Evolutionary conservation across 23 tunicate species (phyloP).

Genomic region (Ascidia mentula): DNA sequence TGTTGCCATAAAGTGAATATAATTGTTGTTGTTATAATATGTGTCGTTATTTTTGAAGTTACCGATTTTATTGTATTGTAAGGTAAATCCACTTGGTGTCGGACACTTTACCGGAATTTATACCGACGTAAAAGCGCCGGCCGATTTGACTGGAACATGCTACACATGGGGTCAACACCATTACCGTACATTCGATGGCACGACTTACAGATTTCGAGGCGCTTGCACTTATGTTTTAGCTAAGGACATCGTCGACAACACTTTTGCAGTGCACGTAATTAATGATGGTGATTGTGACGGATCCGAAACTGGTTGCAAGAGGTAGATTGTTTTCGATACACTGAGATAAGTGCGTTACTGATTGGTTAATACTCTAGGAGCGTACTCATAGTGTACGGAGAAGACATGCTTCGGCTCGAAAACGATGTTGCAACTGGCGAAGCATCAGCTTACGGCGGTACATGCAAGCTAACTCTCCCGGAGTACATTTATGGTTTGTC

Average conservation of each 20-base stretch:
- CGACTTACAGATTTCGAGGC: constrained; percentile 82
- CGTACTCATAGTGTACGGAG: constrained; percentile 85
- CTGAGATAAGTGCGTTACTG: too few species aligned
- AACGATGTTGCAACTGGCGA: constrained; percentile 57
- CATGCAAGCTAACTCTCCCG: constrained; percentile 59
- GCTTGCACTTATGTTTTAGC: constrained; percentile 92
- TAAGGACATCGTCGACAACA: constrained; percentile 61
- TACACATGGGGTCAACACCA: constrained; percentile 99
- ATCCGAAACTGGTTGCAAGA: constrained; percentile 47
- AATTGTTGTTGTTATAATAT: too few species aligned
- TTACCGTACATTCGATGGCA: constrained; percentile 97
- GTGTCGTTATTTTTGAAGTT: too few species aligned
- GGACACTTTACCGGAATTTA: constrained; percentile 96
- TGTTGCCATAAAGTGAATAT: too few species aligned
- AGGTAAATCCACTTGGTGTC: constrained; percentile 84
- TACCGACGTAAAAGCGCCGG: constrained; percentile 95
- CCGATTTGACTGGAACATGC: constrained; percentile 91
- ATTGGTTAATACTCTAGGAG: constrained; percentile 34
- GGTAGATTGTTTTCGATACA: too few species aligned
- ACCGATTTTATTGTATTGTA: background rate
- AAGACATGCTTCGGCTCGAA: constrained; percentile 66
- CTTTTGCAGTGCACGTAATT: constrained; percentile 79
- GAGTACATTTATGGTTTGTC: constrained; percentile 88
- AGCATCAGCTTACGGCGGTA: constrained; percentile 75
- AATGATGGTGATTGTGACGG: constrained; percentile 93